These are phyloP conservation scores for Eurystomus gularis DNA, from an alignment of 2,113 vertebrate genomes.

Conservation along the genomic window DNA sequence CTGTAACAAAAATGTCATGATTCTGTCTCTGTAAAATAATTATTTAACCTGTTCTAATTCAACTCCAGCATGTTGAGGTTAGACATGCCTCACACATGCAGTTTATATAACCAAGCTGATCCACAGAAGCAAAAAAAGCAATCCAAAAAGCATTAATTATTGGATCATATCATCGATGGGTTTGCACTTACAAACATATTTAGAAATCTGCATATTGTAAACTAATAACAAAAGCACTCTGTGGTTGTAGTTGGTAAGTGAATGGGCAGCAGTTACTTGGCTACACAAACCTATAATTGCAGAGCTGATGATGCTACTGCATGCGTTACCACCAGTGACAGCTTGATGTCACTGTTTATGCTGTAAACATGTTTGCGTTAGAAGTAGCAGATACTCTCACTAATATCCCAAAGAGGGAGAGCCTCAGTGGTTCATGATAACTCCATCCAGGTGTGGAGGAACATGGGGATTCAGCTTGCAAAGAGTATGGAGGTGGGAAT, in stretches of 20 bases:
- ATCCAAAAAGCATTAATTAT: not conserved
- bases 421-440: accelerated
- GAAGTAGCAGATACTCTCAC: not conserved
- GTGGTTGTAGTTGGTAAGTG: no score
- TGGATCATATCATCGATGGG: not conserved
- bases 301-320: not conserved
- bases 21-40: not conserved
- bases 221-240: not conserved
- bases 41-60: not conserved
- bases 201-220: not conserved
- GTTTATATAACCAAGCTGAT: not conserved
- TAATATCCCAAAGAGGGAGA: not conserved
- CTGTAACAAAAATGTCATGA: not conserved
- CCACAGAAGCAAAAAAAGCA: not conserved
- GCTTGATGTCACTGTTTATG: slow-evolving; percentile 15
- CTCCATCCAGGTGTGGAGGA: not conserved
- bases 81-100: not conserved
- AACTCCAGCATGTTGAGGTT: not conserved
- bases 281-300: no score
- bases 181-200: not conserved
- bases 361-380: not conserved
- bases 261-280: not conserved
- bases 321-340: not conserved
- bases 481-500: accelerated
- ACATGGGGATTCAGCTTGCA: not conserved